Evolutionary conservation across 92 coral and sea anemone genomes (phyloP).

Genomic region (Epizoanthus stellaris): DNA sequence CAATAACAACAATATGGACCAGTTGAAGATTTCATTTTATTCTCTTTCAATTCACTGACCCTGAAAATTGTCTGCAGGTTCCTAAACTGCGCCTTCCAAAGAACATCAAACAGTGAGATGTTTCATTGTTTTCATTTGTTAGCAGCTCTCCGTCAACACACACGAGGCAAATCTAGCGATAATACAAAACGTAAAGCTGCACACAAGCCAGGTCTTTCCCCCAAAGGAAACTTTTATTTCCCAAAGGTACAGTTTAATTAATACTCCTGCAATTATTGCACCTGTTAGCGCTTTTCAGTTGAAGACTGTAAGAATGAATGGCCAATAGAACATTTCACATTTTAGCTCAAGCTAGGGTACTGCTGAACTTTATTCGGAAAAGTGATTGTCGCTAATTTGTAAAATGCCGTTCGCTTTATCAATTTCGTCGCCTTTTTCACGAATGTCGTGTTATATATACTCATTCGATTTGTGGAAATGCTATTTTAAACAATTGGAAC

Average conservation of each 20-base stretch:
- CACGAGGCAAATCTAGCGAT: background rate
- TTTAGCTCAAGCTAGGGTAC: background rate
- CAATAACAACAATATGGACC: constrained; percentile 15
- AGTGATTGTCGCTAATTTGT: background rate
- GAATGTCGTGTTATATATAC: background rate
- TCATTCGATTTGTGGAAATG: constrained; percentile 64
- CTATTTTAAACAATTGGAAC: constrained; percentile 68
- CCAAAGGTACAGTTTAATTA: constrained; percentile 7
- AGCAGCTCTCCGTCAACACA: background rate
- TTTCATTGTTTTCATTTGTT: background rate
- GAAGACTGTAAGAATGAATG: constrained; percentile 1
- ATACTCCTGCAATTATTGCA: constrained; percentile 26
- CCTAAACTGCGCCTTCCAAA: background rate
- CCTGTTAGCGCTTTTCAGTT: constrained; percentile 22
- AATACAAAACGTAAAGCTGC: no score
- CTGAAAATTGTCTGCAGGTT: constrained; percentile 32
- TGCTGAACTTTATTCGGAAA: background rate
- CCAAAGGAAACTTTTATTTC: background rate
- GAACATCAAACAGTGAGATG: background rate
- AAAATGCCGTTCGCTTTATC: background rate
- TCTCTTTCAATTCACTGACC: constrained; percentile 34
- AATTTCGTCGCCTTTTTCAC: constrained; percentile 10
- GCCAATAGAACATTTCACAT: background rate
- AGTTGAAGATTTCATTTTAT: background rate
- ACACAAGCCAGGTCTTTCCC: no score